Conservation (phyloP, 2,888 invertebrate genomes). For the Cephonodes hylas region DNA sequence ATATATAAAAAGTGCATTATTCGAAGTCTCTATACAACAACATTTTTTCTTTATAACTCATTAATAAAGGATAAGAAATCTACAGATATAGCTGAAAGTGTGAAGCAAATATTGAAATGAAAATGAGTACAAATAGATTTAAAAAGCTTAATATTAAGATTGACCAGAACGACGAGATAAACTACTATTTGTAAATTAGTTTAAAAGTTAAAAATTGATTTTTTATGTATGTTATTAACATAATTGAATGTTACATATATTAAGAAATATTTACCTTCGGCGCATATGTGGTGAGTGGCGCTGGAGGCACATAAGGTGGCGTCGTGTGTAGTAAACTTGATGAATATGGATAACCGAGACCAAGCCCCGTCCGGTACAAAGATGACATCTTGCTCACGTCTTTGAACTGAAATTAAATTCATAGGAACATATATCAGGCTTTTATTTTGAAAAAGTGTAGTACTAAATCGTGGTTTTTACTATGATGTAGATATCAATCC, state of each 20-base stretch:
- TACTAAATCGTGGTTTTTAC: too few species aligned
- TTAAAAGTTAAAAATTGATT: not conserved
- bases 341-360: conserved; percentile 89
- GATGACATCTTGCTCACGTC: conserved; percentile 93
- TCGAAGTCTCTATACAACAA: not conserved
- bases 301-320: conserved; percentile 94
- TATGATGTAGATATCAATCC: too few species aligned
- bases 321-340: conserved; percentile 90
- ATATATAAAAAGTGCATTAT: not conserved
- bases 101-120: not conserved
- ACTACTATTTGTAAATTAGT: not conserved
- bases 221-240: not conserved
- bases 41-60: too few species aligned
- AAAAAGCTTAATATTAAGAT: not conserved
- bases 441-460: not conserved
- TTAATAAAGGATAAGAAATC: not conserved
- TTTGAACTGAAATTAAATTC: conserved; percentile 83
- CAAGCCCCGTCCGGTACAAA: conserved; percentile 88
- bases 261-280: conserved; percentile 85
- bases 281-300: conserved; percentile 91
- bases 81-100: not conserved
- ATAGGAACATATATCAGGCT: not conserved
- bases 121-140: not conserved
- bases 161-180: not conserved
- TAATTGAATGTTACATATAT: not conserved